Evolutionary conservation across 2,113 vertebrate genomes (phyloP), one percentile per base, ranked within the genome.

Genomic region (Excalfactoria chinensis): DNA sequence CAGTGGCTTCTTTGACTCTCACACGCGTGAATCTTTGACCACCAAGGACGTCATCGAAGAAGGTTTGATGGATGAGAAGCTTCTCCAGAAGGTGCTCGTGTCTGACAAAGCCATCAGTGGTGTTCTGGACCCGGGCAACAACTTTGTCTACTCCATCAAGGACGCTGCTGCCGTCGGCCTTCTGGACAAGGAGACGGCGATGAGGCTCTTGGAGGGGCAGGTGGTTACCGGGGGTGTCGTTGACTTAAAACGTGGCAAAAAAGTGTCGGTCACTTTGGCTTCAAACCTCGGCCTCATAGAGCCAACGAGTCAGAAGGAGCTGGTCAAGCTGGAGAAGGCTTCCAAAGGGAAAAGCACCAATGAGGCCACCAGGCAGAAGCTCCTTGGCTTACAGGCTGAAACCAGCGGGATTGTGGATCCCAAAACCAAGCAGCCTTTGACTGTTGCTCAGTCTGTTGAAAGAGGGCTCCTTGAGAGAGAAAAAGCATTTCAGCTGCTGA

Each of bases 161-260:
- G 98, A 99, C 15, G 99, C 99, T 6, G 97, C 98, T 60, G 94
- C 96, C 2, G 60, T 93, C 35, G 99, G 99, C n/a, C 97, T 99
- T 35, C 97, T 99, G 67, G 98, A 99, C 92, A 94, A 96, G 37
- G 96, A 98, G 84, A 98, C 98, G 0, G 98, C 98, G 4, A 90
- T 90, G 94, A 97, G 97, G 83, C 97, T 99, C 86, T 93, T 99
- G 77, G 99, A 99, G 93, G 98, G 98, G 6, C 99, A 99, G 84
- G 98, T 99, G 69, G 98, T 97, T 1, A 98, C 99, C 28, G 99
- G 99, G 32, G 99, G 99, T n/a, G 98, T 99, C 19, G 94, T 98
- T 63, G 99, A 99, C 88, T 84, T 99, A 75, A 98, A 97, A 43
- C 97, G 98, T 75, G 98, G 98, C 87, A 98, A 99, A 94, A 99